A percentile compares a stretch with the other conserved stretches of the same genome.
Conservation (phyloP, 2,797 vertebrate genomes). For the Carcharodon carcharias region DNA sequence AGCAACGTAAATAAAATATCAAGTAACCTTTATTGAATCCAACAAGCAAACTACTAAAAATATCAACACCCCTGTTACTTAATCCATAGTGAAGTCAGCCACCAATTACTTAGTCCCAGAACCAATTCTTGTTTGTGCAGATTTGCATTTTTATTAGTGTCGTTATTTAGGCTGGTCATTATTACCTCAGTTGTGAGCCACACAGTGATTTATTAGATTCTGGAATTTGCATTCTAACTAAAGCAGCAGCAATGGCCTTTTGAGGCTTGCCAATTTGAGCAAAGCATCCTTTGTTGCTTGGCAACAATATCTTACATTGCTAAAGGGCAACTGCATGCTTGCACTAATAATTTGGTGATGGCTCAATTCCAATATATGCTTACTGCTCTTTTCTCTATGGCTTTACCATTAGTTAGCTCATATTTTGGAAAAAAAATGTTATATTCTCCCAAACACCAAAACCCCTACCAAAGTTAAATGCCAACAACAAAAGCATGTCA, state of each 20-base stretch:
- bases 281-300: constrained; percentile 33
- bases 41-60: neutral
- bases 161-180: constrained; percentile 38
- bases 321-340: constrained; percentile 35
- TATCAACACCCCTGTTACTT: neutral
- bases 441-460: neutral
- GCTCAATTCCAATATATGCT: constrained; percentile 14
- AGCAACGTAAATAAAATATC: neutral
- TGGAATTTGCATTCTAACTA: neutral
- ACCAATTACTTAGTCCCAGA: neutral
- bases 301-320: constrained; percentile 38
- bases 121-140: constrained; percentile 3
- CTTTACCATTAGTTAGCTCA: neutral
- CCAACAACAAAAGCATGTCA: neutral
- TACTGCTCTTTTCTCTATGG: neutral
- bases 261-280: constrained; percentile 14
- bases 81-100: neutral
- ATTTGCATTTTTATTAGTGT: constrained; percentile 42
- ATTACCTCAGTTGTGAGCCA: constrained; percentile 33
- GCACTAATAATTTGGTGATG: constrained; percentile 16
- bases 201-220: constrained; percentile 28
- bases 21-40: neutral
- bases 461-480: neutral
- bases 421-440: neutral
- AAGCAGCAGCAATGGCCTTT: constrained; percentile 2